Percentiles rank a stretch among this genome's conserved stretches.
phyloP scores from a whole-genome alignment of 2,113 vertebrate species.

The Mustela lutreola region DNA sequence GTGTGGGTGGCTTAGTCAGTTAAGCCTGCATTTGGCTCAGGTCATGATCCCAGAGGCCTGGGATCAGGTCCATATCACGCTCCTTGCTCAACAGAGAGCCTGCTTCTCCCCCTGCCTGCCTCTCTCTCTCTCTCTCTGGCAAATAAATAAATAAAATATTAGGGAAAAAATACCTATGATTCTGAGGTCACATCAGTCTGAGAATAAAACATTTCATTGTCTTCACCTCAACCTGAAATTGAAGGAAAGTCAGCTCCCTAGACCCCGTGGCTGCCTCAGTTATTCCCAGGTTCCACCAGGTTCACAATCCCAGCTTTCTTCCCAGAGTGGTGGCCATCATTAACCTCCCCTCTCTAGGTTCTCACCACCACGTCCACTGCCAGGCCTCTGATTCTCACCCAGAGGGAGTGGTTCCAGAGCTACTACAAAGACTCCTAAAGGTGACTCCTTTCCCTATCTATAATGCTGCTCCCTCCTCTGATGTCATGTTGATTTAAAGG shows the following conservation, averaged over 20 bases:
- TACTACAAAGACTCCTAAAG: neutral
- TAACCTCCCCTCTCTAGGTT: neutral
- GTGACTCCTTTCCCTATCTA: neutral
- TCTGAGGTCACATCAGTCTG: neutral
- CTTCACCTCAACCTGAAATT: neutral
- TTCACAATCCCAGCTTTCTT: neutral
- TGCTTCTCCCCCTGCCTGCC: neutral
- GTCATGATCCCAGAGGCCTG: neutral
- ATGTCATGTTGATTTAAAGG: neutral
- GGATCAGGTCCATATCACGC: neutral
- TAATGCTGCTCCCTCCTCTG: neutral
- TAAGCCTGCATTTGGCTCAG: neutral
- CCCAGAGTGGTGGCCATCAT: neutral
- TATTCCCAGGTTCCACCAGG: neutral
- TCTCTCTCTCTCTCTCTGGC: neutral
- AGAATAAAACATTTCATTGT: neutral
- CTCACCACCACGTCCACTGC: neutral
- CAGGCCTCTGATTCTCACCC: neutral
- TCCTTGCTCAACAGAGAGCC: neutral
- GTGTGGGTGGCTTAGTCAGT: neutral
- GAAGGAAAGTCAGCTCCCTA: neutral
- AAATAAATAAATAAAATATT: neutral
- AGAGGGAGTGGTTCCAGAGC: neutral
- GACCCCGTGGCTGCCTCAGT: neutral
- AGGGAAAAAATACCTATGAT: neutral